Base-by-base conservation (phyloP, 2,113 vertebrate species). In the Nerophis lumbriciformis region DNA sequence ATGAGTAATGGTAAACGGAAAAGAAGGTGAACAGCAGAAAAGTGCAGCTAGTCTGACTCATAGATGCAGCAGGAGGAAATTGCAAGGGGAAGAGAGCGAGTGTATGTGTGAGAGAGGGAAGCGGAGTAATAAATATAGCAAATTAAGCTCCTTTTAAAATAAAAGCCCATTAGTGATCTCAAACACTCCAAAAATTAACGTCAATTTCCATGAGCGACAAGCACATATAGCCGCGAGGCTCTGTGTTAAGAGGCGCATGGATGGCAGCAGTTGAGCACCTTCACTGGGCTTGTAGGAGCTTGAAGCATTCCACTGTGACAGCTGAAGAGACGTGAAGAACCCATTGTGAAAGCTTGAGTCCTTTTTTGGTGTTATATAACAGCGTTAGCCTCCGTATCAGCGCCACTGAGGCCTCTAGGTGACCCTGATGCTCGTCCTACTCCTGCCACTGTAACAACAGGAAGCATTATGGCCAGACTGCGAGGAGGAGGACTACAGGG, bases 41-140 rank as follows among this genome's bases (percentile, higher is more conserved):
- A 53, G 76, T 84, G 77, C 76, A 81, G 81, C 81, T 83, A 78
- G 80, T 88, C 87, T 89, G 87, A 89, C 84, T 89, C 85, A 89
- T 86, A 86, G 83, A 83, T 85, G 84, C 87, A 86, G 85, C 84
- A 85, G 81, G 77, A 80, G 73, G 77, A 85, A 83, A 67, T 72
- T 67, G 81, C 67, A 77, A 83, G 79, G 71, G 79, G 75, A 78
- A 76, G 82, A 58, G 69, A 59, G 78, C 35, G 53, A 37, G 13
- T 54, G 52, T 36, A 53, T 45, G 67, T 72, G 64, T 63, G 42
- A 36, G 35, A 19, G 36, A 56, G 48, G 44, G 28, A 52, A 15
- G 63, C 59, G 57, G 49, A 66, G 61, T 51, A 14, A 28, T 53
- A 62, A 58, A 82, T 76, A 69, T 58, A 60, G 66, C 58, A 51